These are phyloP conservation scores for Parapsyche elsis DNA, from an alignment of 1,140 invertebrate genomes.

Conservation along the genomic window DNA sequence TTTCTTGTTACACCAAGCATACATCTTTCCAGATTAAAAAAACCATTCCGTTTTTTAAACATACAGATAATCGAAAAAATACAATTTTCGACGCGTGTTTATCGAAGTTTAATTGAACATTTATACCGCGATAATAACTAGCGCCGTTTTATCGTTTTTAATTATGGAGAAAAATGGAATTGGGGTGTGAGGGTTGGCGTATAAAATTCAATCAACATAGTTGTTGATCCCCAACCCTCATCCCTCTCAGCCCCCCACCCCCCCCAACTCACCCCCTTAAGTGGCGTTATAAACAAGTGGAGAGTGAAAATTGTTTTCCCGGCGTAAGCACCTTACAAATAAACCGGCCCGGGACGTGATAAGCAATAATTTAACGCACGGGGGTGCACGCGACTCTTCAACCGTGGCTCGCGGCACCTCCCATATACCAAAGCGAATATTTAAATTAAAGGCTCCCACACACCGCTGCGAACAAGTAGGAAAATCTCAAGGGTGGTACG, in stretches of 20 bases:
- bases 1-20: too few relatives aligned
- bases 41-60: too few relatives aligned
- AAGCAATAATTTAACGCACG: slow-evolving; percentile 52
- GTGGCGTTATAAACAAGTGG: slow-evolving; percentile 54
- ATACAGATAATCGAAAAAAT: too few relatives aligned
- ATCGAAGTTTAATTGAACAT: background rate
- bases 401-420: slow-evolving; percentile 19
- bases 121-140: background rate
- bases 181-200: background rate
- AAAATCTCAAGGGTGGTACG: too few relatives aligned
- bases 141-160: background rate
- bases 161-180: background rate
- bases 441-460: too few relatives aligned
- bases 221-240: slow-evolving; percentile 45
- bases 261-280: slow-evolving; percentile 19
- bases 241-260: background rate
- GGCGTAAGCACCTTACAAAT: slow-evolving; percentile 54
- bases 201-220: slow-evolving; percentile 54
- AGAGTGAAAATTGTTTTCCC: slow-evolving; percentile 54
- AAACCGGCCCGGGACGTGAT: slow-evolving; percentile 51
- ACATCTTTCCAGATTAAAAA: background rate
- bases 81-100: background rate
- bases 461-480: too few relatives aligned
- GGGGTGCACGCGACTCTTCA: slow-evolving; percentile 11
- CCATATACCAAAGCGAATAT: background rate